Evolutionary conservation across 2,888 invertebrate species (phyloP).

Genomic region (Mellilla xanthometata): DNA sequence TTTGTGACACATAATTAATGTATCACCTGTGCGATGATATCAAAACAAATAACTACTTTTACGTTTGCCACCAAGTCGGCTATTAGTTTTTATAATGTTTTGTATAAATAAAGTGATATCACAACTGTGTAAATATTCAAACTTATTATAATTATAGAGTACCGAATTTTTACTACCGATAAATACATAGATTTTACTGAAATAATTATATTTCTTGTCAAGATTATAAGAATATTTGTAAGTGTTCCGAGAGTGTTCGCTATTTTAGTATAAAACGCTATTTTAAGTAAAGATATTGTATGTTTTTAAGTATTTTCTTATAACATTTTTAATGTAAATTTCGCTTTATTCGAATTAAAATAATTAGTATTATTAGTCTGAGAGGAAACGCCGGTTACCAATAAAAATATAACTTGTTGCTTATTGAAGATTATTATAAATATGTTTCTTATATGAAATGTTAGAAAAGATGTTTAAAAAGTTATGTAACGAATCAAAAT

Average conservation of each 20-base stretch:
- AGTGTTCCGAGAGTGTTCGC: constrained; percentile 76
- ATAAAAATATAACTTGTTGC: constrained; percentile 81
- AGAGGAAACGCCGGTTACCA: constrained; percentile 82
- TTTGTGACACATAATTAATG: constrained; percentile 23
- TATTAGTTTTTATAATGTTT: constrained; percentile 46
- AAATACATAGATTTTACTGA: constrained; percentile 41
- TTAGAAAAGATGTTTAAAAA: constrained; percentile 72
- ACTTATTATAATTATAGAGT: constrained; percentile 49
- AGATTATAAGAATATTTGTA: constrained; percentile 56
- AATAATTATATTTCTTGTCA: constrained; percentile 58
- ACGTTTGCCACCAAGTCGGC: constrained; percentile 56
- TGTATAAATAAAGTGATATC: constrained; percentile 66
- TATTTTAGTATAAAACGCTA: constrained; percentile 56
- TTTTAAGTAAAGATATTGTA: constrained; percentile 51
- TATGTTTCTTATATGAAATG: constrained; percentile 71
- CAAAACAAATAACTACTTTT: constrained; percentile 35
- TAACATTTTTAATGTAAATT: constrained; percentile 67
- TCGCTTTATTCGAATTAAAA: constrained; percentile 73
- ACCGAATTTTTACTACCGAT: constrained; percentile 78
- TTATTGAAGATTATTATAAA: constrained; percentile 78
- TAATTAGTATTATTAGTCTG: constrained; percentile 81
- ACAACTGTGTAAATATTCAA: constrained; percentile 69
- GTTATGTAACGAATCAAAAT: constrained; percentile 51
- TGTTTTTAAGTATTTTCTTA: constrained; percentile 65
- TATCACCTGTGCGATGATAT: constrained; percentile 15